Percentiles rank a stretch among this genome's conserved stretches.
Conservation (phyloP, 2,797 vertebrate species). For the Hypotaenidia philippensis region DNA sequence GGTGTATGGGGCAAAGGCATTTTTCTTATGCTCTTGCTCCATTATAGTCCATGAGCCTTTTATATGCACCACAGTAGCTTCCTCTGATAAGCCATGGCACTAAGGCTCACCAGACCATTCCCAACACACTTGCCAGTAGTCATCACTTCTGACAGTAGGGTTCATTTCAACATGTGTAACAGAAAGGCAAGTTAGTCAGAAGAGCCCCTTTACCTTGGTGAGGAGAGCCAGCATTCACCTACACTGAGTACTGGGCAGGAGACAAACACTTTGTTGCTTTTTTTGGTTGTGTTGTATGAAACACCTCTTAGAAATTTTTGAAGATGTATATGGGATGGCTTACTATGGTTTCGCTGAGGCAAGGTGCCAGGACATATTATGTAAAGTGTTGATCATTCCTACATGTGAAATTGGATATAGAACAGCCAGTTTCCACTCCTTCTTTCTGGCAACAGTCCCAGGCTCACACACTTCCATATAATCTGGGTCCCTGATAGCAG, state of each 20-base stretch:
- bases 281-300: not conserved
- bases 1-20: not conserved
- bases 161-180: not conserved
- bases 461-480: not conserved
- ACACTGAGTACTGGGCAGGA: not conserved
- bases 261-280: not conserved
- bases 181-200: not conserved
- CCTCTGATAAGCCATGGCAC: not conserved
- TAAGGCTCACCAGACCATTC: not conserved
- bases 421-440: not conserved
- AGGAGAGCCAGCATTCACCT: not conserved
- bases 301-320: not conserved
- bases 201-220: not conserved
- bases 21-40: not conserved
- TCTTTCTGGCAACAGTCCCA: constrained; percentile 41
- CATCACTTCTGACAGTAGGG: not conserved
- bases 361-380: constrained; percentile 45
- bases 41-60: not conserved
- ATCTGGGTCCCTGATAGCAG: not conserved
- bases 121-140: not conserved
- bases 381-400: constrained; percentile 43
- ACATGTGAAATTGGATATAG: constrained; percentile 35
- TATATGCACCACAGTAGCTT: not conserved
- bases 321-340: not conserved
- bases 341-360: not conserved